Evolutionary conservation across 2,888 invertebrate genomes (phyloP).

Genomic region (Geotrupes spiniger): DNA sequence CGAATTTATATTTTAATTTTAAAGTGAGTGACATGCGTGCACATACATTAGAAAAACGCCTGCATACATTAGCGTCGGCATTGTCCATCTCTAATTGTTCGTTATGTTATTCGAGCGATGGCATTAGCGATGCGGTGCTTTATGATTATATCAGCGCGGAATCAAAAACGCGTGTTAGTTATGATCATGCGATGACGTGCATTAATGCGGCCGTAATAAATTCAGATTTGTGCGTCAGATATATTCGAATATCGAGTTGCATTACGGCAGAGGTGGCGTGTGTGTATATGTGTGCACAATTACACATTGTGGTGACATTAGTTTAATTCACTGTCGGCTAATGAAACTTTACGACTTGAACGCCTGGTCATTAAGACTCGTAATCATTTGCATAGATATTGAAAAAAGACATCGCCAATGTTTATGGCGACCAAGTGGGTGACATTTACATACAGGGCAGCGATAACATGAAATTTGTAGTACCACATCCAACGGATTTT

Average conservation of each 20-base stretch:
- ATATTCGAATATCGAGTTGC: conserved; percentile 47
- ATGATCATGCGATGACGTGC: conserved; percentile 46
- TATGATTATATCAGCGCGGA: conserved; percentile 23
- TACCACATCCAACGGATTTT: too few relatives aligned
- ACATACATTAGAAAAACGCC: too few relatives aligned
- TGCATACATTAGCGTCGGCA: conserved; percentile 13
- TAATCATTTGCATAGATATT: conserved; percentile 14
- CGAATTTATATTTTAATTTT: too few relatives aligned
- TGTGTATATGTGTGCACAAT: conserved; percentile 43
- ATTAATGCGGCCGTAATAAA: conserved; percentile 48
- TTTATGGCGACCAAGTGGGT: too few relatives aligned
- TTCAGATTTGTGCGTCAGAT: conserved; percentile 50
- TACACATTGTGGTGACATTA: conserved; percentile 51
- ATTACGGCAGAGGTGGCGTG: conserved; percentile 41
- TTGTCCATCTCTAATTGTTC: conserved; percentile 27
- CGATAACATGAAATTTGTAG: not conserved
- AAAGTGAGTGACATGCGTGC: too few relatives aligned
- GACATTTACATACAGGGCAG: not conserved
- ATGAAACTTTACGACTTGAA: conserved; percentile 50
- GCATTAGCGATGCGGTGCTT: conserved; percentile 17
- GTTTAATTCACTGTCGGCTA: conserved; percentile 50
- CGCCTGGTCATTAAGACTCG: conserved; percentile 34
- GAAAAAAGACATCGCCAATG: not conserved
- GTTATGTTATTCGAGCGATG: conserved; percentile 17
- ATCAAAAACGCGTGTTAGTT: conserved; percentile 41